Percentiles rank a stretch among this genome's conserved stretches.
Evolutionary conservation across 2,113 vertebrate genomes (phyloP).

Genomic region (Thermophis baileyi): DNA sequence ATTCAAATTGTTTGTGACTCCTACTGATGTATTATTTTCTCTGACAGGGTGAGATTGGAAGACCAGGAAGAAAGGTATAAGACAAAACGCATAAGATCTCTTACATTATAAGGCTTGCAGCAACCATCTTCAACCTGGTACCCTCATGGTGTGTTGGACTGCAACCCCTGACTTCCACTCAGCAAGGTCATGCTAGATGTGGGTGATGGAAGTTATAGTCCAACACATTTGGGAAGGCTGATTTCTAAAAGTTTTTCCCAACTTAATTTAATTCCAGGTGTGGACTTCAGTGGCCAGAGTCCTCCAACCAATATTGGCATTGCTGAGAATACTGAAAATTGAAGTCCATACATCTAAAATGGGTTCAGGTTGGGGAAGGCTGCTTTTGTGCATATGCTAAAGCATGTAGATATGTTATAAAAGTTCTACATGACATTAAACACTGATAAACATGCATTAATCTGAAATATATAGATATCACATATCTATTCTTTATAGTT

Average conservation of each 20-base stretch:
- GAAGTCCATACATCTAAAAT: neutral
- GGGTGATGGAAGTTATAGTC: neutral
- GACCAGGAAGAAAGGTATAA: constrained; percentile 96
- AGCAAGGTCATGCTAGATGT: neutral
- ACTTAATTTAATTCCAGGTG: neutral
- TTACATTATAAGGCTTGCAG: neutral
- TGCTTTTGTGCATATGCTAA: neutral
- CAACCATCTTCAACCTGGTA: neutral
- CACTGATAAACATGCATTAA: neutral
- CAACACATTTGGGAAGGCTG: neutral
- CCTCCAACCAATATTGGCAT: neutral
- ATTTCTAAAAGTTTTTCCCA: neutral
- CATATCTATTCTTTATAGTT: neutral
- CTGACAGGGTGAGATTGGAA: constrained; percentile 93
- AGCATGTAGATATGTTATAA: neutral
- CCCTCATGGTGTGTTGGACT: neutral
- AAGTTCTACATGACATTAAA: neutral
- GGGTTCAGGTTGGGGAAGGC: neutral
- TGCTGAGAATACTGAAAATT: neutral
- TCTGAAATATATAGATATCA: neutral
- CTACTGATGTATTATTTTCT: constrained; percentile 55
- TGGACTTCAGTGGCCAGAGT: neutral
- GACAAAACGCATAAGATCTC: constrained; percentile 3
- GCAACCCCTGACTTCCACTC: neutral
- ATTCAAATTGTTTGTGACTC: neutral